These are phyloP conservation scores for Cheilosia soror DNA, from an alignment of 2,888 invertebrate genomes.

Conservation along the genomic window DNA sequence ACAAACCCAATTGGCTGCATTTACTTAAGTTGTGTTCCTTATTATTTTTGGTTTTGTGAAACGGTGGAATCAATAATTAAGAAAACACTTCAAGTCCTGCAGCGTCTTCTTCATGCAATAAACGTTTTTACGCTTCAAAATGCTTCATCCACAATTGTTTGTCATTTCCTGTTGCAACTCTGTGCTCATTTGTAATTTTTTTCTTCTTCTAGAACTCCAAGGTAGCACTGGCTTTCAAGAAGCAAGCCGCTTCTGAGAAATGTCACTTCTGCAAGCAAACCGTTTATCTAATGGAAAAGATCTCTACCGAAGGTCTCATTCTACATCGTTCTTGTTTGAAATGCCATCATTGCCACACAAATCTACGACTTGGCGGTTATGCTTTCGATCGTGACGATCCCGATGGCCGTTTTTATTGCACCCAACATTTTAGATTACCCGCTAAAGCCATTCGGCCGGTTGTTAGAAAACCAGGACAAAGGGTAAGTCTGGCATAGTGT, in stretches of 20 bases:
- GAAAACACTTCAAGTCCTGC: conserved; percentile 1
- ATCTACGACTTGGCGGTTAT: conserved; percentile 91
- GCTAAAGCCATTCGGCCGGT: conserved; percentile 84
- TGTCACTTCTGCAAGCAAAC: conserved; percentile 95
- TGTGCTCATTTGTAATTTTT: conserved; percentile 35
- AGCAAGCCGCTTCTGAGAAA: conserved; percentile 89
- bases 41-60: conserved; percentile 18
- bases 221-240: conserved; percentile 86
- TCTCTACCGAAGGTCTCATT: conserved; percentile 94
- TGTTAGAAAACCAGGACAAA: conserved; percentile 78
- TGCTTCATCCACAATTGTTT: conserved; percentile 18
- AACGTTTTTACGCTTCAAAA: conserved; percentile 47
- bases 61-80: conserved; percentile 11
- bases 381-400: conserved; percentile 89
- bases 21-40: conserved; percentile 26
- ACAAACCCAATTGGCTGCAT: conserved; percentile 39
- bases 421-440: conserved; percentile 89
- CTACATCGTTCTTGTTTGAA: conserved; percentile 97
- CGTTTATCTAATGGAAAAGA: conserved; percentile 96
- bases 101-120: conserved; percentile 22
- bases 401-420: conserved; percentile 89
- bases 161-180: background rate
- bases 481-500: conserved; percentile 73
- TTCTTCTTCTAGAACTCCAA: conserved; percentile 85
- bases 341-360: conserved; percentile 95